These are phyloP conservation scores for Tiliacea citrago DNA, from an alignment of 2,888 invertebrate genomes.

Conservation along the genomic window DNA sequence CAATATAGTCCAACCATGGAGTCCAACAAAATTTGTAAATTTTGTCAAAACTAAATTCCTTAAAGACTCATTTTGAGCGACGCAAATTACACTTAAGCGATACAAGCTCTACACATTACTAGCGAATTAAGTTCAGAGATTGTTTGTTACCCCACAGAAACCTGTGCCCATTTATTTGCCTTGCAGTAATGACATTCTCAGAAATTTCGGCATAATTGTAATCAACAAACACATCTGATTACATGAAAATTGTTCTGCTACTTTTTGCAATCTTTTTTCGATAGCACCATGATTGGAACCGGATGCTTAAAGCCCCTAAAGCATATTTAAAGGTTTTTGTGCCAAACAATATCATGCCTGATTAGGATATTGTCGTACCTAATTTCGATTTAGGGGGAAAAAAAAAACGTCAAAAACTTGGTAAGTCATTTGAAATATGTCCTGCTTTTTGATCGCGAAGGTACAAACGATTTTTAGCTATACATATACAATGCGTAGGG, in stretches of 20 bases:
- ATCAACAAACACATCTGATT: slow-evolving; percentile 38
- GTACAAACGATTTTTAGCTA: slow-evolving; percentile 42
- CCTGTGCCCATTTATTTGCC: slow-evolving; percentile 1
- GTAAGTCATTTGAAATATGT: slow-evolving; percentile 37
- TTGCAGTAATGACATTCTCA: slow-evolving; percentile 25
- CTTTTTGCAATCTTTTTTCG: slow-evolving; percentile 42
- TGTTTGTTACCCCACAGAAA: slow-evolving; percentile 1
- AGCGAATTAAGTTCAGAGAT: slow-evolving; percentile 14
- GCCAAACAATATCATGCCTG: slow-evolving; percentile 53
- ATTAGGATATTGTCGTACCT: slow-evolving; percentile 43
- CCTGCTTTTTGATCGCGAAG: slow-evolving; percentile 27
- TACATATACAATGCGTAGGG: slow-evolving; percentile 27
- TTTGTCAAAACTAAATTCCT: slow-evolving; percentile 4
- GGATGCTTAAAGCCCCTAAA: slow-evolving; percentile 24
- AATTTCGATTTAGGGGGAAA: slow-evolving; percentile 33
- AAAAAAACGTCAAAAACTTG: slow-evolving; percentile 19
- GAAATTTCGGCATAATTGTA: slow-evolving; percentile 24
- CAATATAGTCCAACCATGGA: too few species aligned
- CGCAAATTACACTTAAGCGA: slow-evolving; percentile 22
- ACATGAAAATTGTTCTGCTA: slow-evolving; percentile 30
- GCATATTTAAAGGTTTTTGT: slow-evolving; percentile 39
- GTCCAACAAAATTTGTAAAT: slow-evolving; percentile 1
- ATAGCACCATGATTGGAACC: slow-evolving; percentile 32
- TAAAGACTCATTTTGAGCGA: background rate
- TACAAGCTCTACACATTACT: slow-evolving; percentile 14